Percentiles rank a stretch among this genome's conserved stretches.
Evolutionary conservation across 2,113 vertebrate species (phyloP).

Genomic region (Ariopsis seemanni): DNA sequence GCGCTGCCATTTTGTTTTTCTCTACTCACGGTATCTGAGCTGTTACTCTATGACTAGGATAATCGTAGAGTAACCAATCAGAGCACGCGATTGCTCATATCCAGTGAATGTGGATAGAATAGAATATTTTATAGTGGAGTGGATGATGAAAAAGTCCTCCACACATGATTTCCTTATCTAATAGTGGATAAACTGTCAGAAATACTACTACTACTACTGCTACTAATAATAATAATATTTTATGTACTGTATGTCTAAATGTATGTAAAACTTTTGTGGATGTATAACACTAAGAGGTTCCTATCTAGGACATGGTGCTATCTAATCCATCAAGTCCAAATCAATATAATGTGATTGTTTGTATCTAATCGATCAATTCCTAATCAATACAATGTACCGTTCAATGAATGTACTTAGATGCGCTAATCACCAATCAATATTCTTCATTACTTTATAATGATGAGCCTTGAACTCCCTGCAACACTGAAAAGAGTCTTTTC

Average conservation of each 20-base stretch:
- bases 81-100: no score
- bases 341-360: no score
- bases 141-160: not conserved
- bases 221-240: no score
- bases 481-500: not conserved
- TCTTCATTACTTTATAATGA: not conserved
- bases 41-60: no score
- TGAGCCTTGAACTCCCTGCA: not conserved
- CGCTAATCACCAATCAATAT: not conserved
- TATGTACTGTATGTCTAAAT: no score
- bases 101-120: no score
- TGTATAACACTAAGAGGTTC: not conserved
- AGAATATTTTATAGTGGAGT: not conserved
- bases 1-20: no score
- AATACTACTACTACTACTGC: no score
- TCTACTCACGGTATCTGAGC: no score
- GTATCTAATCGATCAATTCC: not conserved
- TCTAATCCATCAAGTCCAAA: not conserved
- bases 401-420: no score
- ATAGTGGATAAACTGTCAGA: not conserved
- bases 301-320: not conserved
- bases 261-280: not conserved
- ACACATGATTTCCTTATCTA: not conserved
- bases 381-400: not conserved
- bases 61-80: no score